Base-by-base conservation (phyloP, 2,888 invertebrate genomes). In the Spisula solida region DNA sequence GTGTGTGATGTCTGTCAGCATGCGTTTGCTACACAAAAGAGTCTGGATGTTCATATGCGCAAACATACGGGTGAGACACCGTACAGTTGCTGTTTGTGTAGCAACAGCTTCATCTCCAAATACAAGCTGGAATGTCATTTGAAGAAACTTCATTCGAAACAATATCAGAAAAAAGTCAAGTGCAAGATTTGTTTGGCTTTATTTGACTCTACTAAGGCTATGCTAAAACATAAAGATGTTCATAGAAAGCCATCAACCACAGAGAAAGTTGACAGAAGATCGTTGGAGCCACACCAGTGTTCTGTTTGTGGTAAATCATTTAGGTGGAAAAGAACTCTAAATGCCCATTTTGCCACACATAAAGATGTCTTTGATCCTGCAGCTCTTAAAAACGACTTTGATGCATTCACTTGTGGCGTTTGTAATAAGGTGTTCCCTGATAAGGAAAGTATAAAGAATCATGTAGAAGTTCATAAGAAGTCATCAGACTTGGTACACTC, bases 391-490 rank as follows among this genome's bases (percentile, higher is more conserved):
- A 85, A 81, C 1, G 86, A 83, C 2, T 75, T 78, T 47, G 75
- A 82, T 60, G 25, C 85, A 0, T 48, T 80, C 31, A 85, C 85
- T 25, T 88, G 88, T 82, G 82, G 85, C 41, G 82, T 88, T 8
- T 88, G 88, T 80, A 86, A 86, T 47, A 88, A 88, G 29, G 85
- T 88, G 6, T 88, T 88, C 20, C 82, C 85, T 31, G 81, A 86
- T 70, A 81, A 82, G 20, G 60, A 34, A 81, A 82, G 79, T 56
- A 75, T 88, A 14, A 81, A 56, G 51, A 41, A 70, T 25, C 88
- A 88, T 66, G 79, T 85, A 75, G 12, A 41, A 47, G 56, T 34
- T 16, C 85, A 85, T 31, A 51, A 85, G 41, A 85, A 78, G 14
- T 48, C n/a, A 1, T 25, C 34, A 2, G 34, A 31, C 31, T n/a